Base-by-base conservation (phyloP, 2,113 vertebrate genomes). In the Rhegmatorhina hoffmannsi region DNA sequence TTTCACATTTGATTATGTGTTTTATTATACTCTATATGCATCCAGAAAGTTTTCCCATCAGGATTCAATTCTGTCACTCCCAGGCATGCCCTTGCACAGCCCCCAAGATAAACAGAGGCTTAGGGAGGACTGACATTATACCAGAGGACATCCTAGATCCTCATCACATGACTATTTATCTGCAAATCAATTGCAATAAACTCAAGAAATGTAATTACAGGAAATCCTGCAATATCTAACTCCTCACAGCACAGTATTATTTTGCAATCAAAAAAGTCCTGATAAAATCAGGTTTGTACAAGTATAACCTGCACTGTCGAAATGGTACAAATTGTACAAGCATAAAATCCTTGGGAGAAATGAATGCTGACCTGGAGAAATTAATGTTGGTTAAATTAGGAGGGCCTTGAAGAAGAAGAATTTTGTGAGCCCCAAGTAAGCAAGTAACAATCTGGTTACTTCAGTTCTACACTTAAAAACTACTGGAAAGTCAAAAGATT, bases 191-290 rank as follows among this genome's bases (percentile, higher is more conserved):
- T 81, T 80, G 58, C 56, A 70, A 67, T 80, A 80, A 94, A 55
- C 12, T 95, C 89, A 89, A 53, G 63, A 88, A 88, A 90, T 77
- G 18, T 50, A 77, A 95, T 86, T 91, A 91, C 25, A 89, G 78
- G 14, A 80, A 91, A 91, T 70, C 34, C 64, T 59, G 38, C 59
- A 83, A 59, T 66, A 83, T 25, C 79, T 46, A 11, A 47, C 60
- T 92, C 60, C 75, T 86, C 72, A 72, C 34, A 90, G 63, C 6
- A 4, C 24, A 55, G 16, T 44, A 74, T 63, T 90, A 78, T 59
- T 78, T 81, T 49, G 24, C 75, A 74, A 38, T 53, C 47, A 87
- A 59, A 84, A 92, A 89, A 26, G 36, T 31, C 33, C 46, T 47
- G 82, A 87, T 91, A 92, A 87, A 85, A 80, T 83, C 25, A 5